Evolutionary conservation across 2,113 vertebrate genomes (phyloP).

Genomic region (Lagopus leucura): DNA sequence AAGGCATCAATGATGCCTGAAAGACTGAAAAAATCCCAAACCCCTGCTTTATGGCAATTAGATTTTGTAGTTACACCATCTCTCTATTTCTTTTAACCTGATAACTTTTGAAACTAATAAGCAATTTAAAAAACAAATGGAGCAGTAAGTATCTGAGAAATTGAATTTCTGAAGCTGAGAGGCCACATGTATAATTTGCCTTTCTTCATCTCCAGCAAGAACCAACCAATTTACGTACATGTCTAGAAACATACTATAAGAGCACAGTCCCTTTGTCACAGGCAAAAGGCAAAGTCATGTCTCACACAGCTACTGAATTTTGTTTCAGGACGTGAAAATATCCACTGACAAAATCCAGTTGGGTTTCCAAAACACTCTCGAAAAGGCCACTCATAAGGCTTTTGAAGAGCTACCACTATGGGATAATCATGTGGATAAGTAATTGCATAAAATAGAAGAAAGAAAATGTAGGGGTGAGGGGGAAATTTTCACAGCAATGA

Average conservation of each 20-base stretch:
- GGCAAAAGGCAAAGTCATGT: neutral
- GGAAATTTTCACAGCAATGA: neutral
- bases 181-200: neutral
- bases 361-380: neutral
- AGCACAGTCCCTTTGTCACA: neutral
- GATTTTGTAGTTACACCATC: neutral
- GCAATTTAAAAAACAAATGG: conserved; percentile 25
- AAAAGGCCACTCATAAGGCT: neutral
- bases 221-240: neutral
- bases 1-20: neutral
- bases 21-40: neutral
- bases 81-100: neutral
- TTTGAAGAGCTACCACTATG: neutral
- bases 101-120: conserved; percentile 5
- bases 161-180: neutral
- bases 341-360: neutral
- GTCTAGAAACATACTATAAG: neutral
- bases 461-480: neutral
- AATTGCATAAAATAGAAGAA: neutral
- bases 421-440: neutral
- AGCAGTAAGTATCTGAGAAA: neutral
- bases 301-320: neutral
- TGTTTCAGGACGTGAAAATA: neutral
- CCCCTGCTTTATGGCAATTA: neutral
- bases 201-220: neutral